Percentiles rank a stretch among this genome's conserved stretches.
Evolutionary conservation across 2,888 invertebrate species (phyloP).

Genomic region (Bembecia ichneumoniformis): DNA sequence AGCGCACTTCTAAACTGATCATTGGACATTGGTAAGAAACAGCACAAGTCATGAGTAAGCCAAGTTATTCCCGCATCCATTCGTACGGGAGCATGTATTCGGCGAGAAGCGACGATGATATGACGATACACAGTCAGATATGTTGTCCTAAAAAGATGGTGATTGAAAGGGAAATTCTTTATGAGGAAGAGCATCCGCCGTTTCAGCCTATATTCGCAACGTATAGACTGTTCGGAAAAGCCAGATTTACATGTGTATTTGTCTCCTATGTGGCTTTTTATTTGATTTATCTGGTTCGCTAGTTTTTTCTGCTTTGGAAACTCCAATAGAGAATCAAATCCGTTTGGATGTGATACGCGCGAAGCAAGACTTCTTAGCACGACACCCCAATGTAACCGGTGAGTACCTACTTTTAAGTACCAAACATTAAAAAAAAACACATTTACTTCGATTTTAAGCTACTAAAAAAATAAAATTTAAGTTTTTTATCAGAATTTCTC

Average conservation of each 20-base stretch:
- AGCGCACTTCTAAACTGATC: background rate
- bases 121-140: conserved; percentile 60
- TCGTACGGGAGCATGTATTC: conserved; percentile 63
- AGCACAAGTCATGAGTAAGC: conserved; percentile 30
- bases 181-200: conserved; percentile 58
- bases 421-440: too few species aligned
- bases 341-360: conserved; percentile 61
- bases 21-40: conserved; percentile 1
- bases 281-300: conserved; percentile 76
- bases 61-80: conserved; percentile 40
- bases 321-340: conserved; percentile 72
- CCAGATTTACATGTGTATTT: conserved; percentile 69
- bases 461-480: too few species aligned
- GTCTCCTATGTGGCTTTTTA: conserved; percentile 72
- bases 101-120: conserved; percentile 54
- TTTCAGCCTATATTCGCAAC: conserved; percentile 57
- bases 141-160: conserved; percentile 59
- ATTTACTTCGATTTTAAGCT: too few species aligned
- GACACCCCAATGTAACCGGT: conserved; percentile 77
- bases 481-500: too few species aligned
- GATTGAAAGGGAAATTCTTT: conserved; percentile 50
- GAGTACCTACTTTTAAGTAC: conserved; percentile 17
- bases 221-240: conserved; percentile 60
- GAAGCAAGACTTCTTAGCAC: conserved; percentile 68
- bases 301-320: conserved; percentile 78